A percentile compares a stretch with the other conserved stretches of the same genome.
Evolutionary conservation across 2,888 invertebrate genomes (phyloP).

Genomic region (Epistrophe grossulariae): DNA sequence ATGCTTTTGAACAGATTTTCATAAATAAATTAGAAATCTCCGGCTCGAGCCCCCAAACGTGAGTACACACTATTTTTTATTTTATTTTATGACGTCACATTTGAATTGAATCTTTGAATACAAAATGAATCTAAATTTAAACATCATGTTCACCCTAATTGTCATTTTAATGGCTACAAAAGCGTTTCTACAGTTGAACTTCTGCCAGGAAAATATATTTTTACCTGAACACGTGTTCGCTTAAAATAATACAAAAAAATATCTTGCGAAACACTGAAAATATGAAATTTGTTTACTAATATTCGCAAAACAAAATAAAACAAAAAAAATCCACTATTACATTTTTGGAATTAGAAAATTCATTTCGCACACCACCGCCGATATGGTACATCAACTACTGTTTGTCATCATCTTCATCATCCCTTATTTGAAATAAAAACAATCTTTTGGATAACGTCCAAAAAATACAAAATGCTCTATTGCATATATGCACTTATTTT

Average conservation of each 20-base stretch:
- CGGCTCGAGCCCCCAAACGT: no score
- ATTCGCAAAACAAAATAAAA: background rate
- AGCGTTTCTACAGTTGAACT: background rate
- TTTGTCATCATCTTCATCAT: background rate
- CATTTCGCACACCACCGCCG: background rate
- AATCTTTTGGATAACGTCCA: background rate
- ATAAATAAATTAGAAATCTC: no score
- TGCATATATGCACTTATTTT: background rate
- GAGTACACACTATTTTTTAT: no score
- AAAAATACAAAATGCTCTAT: background rate
- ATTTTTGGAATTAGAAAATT: background rate
- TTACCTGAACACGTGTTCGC: background rate
- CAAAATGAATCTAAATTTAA: no score
- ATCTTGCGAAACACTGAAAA: background rate
- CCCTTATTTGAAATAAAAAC: conserved; percentile 14
- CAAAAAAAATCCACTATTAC: background rate
- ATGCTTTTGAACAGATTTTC: no score
- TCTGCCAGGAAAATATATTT: background rate
- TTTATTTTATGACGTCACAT: no score
- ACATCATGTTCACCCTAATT: no score
- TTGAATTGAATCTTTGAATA: no score
- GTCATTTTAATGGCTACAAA: background rate
- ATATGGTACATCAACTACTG: background rate
- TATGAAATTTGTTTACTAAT: background rate
- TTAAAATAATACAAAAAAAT: background rate